Evolutionary conservation across 2,113 vertebrate genomes (phyloP).

Genomic region (Elachura formosa): DNA sequence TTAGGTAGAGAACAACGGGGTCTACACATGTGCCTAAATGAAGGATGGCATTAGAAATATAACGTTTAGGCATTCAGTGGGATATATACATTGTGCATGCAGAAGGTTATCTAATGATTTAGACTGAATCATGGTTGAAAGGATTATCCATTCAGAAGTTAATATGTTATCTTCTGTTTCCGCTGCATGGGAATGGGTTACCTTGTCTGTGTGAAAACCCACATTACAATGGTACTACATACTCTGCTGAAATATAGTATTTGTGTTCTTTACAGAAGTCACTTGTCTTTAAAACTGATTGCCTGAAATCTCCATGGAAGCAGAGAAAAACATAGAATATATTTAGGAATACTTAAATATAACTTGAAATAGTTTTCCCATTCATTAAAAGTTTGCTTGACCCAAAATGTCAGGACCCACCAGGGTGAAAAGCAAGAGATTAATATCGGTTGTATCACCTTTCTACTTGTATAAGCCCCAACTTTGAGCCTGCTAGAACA

Average conservation of each 20-base stretch:
- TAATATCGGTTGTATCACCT: slow-evolving; percentile 41
- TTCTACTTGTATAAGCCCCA: neutral
- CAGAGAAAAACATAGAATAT: neutral
- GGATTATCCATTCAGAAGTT: neutral
- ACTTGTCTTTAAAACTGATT: neutral
- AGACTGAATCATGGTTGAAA: neutral
- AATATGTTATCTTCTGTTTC: neutral
- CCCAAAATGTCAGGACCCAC: slow-evolving; percentile 40
- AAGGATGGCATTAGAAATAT: neutral
- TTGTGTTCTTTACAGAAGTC: neutral
- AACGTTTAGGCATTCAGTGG: neutral
- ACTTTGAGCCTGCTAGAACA: neutral
- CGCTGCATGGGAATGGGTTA: neutral
- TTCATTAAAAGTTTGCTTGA: slow-evolving; percentile 39
- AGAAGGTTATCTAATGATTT: neutral
- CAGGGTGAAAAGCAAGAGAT: slow-evolving; percentile 12
- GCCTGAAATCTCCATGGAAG: neutral
- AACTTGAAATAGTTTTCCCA: slow-evolving; percentile 15
- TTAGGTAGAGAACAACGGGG: neutral
- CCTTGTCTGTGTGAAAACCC: neutral
- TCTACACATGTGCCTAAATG: rapidly evolving
- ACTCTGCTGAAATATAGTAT: neutral
- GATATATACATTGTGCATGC: rapidly evolving
- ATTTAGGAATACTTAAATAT: slow-evolving; percentile 12
- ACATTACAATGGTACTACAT: neutral